These are phyloP conservation scores for Macroglossus sobrinus DNA, from an alignment of 2,113 vertebrate genomes.

Conservation along the genomic window DNA sequence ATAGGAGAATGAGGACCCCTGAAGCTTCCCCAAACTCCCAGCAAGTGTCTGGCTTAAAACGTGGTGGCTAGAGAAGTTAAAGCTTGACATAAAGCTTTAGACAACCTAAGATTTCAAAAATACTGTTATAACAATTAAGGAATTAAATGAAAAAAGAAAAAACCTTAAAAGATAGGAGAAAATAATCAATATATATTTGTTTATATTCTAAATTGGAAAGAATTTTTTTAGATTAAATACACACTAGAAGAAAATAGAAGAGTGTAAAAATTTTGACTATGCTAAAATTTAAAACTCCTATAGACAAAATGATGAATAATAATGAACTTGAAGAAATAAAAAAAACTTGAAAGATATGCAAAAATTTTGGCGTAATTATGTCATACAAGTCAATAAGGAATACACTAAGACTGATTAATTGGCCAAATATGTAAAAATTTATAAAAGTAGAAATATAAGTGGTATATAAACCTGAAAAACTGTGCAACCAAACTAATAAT, in stretches of 20 bases:
- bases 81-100: neutral
- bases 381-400: neutral
- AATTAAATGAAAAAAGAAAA: neutral
- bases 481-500: neutral
- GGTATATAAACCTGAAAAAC: neutral
- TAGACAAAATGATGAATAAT: neutral
- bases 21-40: fast-evolving
- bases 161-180: neutral
- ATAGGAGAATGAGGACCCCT: neutral
- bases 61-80: neutral
- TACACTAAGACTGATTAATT: neutral
- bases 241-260: neutral
- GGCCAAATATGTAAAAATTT: neutral
- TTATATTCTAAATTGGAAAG: neutral
- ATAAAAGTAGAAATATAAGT: neutral
- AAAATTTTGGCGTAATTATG: neutral
- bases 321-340: neutral
- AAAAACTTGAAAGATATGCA: neutral
- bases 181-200: neutral
- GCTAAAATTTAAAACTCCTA: neutral
- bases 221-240: too few species aligned
- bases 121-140: neutral
- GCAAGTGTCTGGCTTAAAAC: neutral
- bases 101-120: neutral
- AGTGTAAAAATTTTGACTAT: neutral